A percentile compares a stretch with the other conserved stretches of the same genome.
Conservation (phyloP, 2,888 invertebrate species). For the Lacanobia wlatinum region DNA sequence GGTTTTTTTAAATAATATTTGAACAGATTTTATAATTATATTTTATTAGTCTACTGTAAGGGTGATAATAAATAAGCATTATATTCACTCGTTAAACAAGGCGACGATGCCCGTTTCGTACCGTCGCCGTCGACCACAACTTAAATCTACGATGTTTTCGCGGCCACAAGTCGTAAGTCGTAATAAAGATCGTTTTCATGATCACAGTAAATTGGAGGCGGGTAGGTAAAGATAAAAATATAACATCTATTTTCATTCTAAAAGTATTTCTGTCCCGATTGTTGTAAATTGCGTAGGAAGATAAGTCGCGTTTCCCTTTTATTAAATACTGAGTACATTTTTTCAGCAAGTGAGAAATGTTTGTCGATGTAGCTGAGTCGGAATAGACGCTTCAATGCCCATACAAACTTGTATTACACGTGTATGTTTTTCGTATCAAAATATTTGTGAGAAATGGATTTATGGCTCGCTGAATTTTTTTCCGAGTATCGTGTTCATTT, state of each 20-base stretch:
- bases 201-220: neutral
- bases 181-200: constrained; percentile 6
- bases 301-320: neutral
- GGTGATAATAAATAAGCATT: neutral
- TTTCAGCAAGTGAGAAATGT: neutral
- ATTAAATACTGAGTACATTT: neutral
- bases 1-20: too few species aligned
- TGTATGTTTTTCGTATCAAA: too few species aligned
- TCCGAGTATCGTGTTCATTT: neutral
- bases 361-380: neutral
- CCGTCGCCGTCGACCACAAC: neutral
- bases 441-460: neutral
- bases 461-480: neutral
- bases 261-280: neutral
- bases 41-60: neutral
- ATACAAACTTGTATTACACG: neutral
- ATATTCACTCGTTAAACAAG: neutral
- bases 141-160: neutral
- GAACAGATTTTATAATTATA: too few species aligned
- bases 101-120: constrained; percentile 3
- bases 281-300: neutral
- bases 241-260: neutral
- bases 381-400: neutral
- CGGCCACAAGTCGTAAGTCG: neutral
- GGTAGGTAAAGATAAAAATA: neutral